Percentiles rank a stretch among this genome's conserved stretches.
Evolutionary conservation across 2,797 vertebrate genomes (phyloP).

Genomic region (Ctenopoma multispine): DNA sequence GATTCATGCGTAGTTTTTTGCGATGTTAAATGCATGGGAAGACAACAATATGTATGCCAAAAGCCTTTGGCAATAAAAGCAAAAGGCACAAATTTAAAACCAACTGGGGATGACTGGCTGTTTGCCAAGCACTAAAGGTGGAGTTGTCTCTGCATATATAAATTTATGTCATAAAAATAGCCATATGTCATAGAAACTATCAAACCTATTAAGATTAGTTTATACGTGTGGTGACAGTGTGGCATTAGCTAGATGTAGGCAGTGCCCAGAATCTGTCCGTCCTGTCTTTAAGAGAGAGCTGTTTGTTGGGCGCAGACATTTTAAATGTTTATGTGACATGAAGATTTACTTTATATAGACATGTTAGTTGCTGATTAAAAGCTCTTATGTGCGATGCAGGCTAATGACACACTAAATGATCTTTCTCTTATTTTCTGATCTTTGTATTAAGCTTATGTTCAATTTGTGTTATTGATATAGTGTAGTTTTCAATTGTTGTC

Average conservation of each 20-base stretch:
- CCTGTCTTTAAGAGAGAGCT: neutral
- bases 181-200: neutral
- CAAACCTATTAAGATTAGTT: too few relatives aligned
- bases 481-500: too few relatives aligned
- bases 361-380: conserved; percentile 1
- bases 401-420: too few relatives aligned
- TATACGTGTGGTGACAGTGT: neutral
- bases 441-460: too few relatives aligned
- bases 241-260: neutral
- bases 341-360: neutral
- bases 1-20: neutral
- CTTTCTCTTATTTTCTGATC: too few relatives aligned
- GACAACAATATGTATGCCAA: neutral
- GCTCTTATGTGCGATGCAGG: neutral
- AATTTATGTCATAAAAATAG: neutral
- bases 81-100: neutral
- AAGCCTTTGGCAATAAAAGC: neutral
- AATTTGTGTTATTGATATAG: too few relatives aligned
- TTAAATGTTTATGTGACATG: neutral
- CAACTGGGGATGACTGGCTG: neutral
- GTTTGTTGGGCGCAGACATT: neutral
- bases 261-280: neutral
- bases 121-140: neutral
- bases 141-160: too few relatives aligned
- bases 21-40: neutral